phyloP scores from a whole-genome alignment of 2,888 invertebrate genomes.

The Caenorhabditis doughertyi region DNA sequence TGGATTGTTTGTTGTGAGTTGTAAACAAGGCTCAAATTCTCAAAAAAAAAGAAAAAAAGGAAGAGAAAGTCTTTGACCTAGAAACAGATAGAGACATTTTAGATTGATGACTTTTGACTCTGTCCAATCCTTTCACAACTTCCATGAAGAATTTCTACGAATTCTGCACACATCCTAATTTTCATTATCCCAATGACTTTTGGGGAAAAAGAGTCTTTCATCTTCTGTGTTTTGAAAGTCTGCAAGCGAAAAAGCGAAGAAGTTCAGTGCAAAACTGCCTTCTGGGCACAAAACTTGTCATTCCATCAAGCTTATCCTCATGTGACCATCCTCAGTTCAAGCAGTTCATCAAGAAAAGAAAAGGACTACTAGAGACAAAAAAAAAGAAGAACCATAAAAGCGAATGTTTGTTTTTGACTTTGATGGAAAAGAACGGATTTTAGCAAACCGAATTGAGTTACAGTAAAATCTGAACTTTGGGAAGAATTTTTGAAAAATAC shows the following conservation, averaged over 20 bases:
- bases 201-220: slow-evolving; percentile 5
- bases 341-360: slow-evolving; percentile 36
- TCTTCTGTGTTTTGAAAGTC: slow-evolving; percentile 53
- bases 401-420: not conserved
- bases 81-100: slow-evolving; percentile 39
- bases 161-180: slow-evolving; percentile 46
- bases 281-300: slow-evolving; percentile 60
- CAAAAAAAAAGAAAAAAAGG: not conserved
- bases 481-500: too few relatives aligned
- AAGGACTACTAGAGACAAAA: not conserved
- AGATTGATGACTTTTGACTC: slow-evolving; percentile 51
- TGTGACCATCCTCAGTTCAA: slow-evolving; percentile 50
- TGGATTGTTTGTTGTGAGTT: slow-evolving; percentile 33
- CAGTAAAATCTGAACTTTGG: too few relatives aligned
- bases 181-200: slow-evolving; percentile 52
- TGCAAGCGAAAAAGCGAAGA: slow-evolving; percentile 13
- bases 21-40: slow-evolving; percentile 40
- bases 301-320: slow-evolving; percentile 58
- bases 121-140: slow-evolving; percentile 15
- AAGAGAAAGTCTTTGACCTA: slow-evolving; percentile 44
- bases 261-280: slow-evolving; percentile 57
- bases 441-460: too few relatives aligned
- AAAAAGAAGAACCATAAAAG: slow-evolving; percentile 6
- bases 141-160: slow-evolving; percentile 12
- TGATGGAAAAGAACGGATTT: not conserved